phyloP scores from a whole-genome alignment of 2,113 vertebrate genomes.

The Chitala chitala region DNA sequence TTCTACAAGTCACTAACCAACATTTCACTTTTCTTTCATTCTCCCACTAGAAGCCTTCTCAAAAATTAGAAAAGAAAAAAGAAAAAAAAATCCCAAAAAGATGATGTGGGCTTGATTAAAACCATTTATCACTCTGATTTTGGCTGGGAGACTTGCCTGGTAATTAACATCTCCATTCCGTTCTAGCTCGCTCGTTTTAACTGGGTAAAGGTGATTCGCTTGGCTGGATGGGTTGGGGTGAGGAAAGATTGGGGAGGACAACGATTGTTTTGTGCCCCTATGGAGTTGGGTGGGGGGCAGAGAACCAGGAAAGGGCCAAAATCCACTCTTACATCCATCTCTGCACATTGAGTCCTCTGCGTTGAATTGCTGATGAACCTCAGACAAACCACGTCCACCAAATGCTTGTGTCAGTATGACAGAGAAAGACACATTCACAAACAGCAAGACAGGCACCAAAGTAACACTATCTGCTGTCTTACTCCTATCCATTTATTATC shows the following conservation, averaged over 20 bases:
- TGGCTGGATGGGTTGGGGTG: constrained; percentile 34
- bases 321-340: constrained; percentile 55
- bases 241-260: too few relatives aligned
- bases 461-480: constrained; percentile 15
- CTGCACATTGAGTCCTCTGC: neutral
- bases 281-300: constrained; percentile 13
- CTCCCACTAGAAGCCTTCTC: too few relatives aligned
- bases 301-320: constrained; percentile 28
- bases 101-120: constrained; percentile 52
- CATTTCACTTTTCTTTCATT: neutral
- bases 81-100: constrained; percentile 27
- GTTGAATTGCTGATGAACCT: too few relatives aligned
- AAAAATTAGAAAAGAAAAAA: too few relatives aligned
- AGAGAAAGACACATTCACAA: neutral
- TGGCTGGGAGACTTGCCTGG: constrained; percentile 40
- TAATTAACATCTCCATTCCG: constrained; percentile 61
- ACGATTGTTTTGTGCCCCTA: constrained; percentile 49
- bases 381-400: neutral
- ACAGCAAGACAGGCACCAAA: neutral
- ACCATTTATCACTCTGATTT: constrained; percentile 48
- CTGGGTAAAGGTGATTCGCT: constrained; percentile 56
- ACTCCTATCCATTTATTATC: neutral
- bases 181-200: constrained; percentile 58
- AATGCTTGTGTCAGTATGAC: neutral
- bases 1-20: neutral